Evolutionary conservation across 2,797 vertebrate species (phyloP).

Genomic region (Thunnus albacares): DNA sequence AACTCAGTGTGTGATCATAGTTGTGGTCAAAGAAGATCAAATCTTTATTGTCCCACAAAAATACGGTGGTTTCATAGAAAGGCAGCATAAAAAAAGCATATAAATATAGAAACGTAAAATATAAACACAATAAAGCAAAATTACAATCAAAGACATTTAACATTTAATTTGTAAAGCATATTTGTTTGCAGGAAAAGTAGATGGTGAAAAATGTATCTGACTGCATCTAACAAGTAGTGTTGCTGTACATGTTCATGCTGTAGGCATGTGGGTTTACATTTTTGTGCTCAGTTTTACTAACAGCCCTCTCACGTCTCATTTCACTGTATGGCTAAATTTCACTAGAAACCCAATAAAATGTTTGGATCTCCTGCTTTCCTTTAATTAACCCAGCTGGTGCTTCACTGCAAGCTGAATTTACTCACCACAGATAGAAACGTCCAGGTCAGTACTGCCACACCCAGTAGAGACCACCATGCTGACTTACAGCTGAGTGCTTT

Average conservation of each 20-base stretch:
- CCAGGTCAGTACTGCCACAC: conserved; percentile 35
- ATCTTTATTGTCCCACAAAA: background rate
- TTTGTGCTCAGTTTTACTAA: background rate
- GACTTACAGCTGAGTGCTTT: conserved; percentile 47
- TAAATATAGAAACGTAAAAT: background rate
- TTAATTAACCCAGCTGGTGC: conserved; percentile 47
- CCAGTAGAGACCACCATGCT: conserved; percentile 47
- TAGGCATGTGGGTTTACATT: too few species aligned
- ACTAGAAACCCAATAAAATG: conserved; percentile 22
- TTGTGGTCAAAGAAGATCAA: background rate
- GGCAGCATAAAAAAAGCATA: background rate
- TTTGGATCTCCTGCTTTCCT: conserved; percentile 39
- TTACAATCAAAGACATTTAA: background rate
- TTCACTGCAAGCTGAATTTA: conserved; percentile 26
- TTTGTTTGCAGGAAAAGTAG: background rate
- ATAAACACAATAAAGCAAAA: background rate
- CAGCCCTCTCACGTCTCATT: conserved; percentile 1
- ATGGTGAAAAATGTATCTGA: background rate
- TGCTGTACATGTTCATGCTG: background rate
- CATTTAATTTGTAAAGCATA: background rate
- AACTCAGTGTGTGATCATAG: background rate
- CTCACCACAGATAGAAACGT: conserved; percentile 47
- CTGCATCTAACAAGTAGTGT: background rate
- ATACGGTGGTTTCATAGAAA: background rate
- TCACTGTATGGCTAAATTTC: background rate